These are phyloP conservation scores for Tapirus indicus DNA, from an alignment of 2,797 vertebrate genomes.

Conservation along the genomic window DNA sequence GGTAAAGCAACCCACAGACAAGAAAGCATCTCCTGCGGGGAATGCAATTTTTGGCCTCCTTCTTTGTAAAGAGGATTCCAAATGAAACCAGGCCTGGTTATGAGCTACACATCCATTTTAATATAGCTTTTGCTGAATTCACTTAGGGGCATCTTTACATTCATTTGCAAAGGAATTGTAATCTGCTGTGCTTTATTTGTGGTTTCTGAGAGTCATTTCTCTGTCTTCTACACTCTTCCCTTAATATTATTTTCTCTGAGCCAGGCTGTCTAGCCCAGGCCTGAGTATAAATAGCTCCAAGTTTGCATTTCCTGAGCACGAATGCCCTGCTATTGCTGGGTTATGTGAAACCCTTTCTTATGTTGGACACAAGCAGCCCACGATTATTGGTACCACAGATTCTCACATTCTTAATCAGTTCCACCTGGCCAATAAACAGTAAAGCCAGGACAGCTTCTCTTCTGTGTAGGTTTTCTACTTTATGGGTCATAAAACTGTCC, in stretches of 20 bases:
- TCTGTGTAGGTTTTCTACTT: constrained; percentile 81
- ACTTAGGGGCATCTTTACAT: neutral
- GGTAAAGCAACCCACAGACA: neutral
- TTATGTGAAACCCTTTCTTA: constrained; percentile 79
- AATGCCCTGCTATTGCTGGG: constrained; percentile 51
- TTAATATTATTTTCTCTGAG: constrained; percentile 59
- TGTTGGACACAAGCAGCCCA: constrained; percentile 69
- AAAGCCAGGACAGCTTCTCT: constrained; percentile 70
- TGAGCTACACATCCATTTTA: constrained; percentile 31
- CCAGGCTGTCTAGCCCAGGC: constrained; percentile 48
- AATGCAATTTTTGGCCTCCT: neutral
- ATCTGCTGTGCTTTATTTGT: constrained; percentile 19
- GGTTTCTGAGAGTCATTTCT: constrained; percentile 53
- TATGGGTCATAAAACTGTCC: constrained; percentile 82
- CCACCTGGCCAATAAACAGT: constrained; percentile 83
- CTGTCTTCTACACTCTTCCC: constrained; percentile 1
- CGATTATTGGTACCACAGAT: constrained; percentile 79
- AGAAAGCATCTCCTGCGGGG: constrained; percentile 31
- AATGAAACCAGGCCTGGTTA: constrained; percentile 17
- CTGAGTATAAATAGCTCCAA: constrained; percentile 41
- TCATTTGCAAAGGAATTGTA: constrained; percentile 45
- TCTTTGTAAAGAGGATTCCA: constrained; percentile 51
- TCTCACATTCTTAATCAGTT: constrained; percentile 83
- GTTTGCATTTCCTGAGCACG: constrained; percentile 26
- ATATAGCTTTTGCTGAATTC: neutral